Percentiles rank a stretch among this genome's conserved stretches.
Evolutionary conservation across 2,888 invertebrate genomes (phyloP).

Genomic region (Drosophila maculinotata): DNA sequence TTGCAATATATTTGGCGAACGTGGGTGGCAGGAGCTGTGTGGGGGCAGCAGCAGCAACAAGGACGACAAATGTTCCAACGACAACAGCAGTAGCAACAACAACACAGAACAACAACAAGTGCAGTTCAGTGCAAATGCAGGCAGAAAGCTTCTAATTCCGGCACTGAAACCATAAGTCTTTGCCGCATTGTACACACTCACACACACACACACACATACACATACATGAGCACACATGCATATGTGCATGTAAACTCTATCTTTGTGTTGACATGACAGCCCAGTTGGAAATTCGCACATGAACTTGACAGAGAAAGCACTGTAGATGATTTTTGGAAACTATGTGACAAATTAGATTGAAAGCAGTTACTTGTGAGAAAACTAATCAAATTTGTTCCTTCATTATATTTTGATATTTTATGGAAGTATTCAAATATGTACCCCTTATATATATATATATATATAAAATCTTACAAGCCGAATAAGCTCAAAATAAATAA

Average conservation of each 20-base stretch:
- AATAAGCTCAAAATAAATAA: too few species aligned
- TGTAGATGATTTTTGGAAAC: neutral
- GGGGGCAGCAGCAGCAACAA: slow-evolving; percentile 72
- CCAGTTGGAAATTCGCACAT: slow-evolving; percentile 39
- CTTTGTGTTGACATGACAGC: slow-evolving; percentile 17
- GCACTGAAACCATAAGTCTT: slow-evolving; percentile 81
- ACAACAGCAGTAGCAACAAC: slow-evolving; percentile 58
- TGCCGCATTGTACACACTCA: slow-evolving; percentile 73
- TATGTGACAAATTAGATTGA: neutral
- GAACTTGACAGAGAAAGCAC: neutral
- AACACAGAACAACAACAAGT: slow-evolving; percentile 54
- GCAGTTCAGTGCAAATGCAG: slow-evolving; percentile 76
- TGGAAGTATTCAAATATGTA: too few species aligned
- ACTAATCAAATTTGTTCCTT: too few species aligned
- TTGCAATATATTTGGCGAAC: slow-evolving; percentile 80
- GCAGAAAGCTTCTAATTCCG: slow-evolving; percentile 81
- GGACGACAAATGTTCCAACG: slow-evolving; percentile 79
- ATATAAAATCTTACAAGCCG: too few species aligned
- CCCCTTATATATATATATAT: too few species aligned
- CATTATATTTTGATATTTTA: neutral
- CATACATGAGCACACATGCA: slow-evolving; percentile 5
- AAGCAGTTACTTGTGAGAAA: neutral
- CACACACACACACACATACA: slow-evolving; percentile 22
- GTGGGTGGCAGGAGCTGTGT: slow-evolving; percentile 6
- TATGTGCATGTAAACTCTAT: slow-evolving; percentile 18